Evolutionary conservation across 2,888 invertebrate genomes (phyloP), one percentile per base, ranked within the genome.

Genomic region (Diarsia mendica): DNA sequence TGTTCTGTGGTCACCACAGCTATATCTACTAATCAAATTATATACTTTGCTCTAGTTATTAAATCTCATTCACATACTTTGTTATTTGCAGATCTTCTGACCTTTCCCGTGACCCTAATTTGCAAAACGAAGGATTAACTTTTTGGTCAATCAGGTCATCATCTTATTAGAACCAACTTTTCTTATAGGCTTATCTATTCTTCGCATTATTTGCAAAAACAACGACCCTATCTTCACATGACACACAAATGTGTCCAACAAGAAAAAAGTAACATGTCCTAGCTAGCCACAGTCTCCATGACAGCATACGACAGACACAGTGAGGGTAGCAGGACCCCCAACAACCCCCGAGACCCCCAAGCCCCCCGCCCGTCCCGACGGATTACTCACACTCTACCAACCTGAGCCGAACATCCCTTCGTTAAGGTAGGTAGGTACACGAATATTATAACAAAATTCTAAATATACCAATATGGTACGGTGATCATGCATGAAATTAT

Each of bases 391-490:
- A 91, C 92, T 87, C 90, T 94, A 91, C 82, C 91, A 93, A 85
- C 84, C 91, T 89, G 87, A 91, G 90, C 91, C 87, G 82, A 86
- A 83, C 88, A 88, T 77, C 82, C 88, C 79, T 80, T 76, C 84
- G 88, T 80, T 84, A 82, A 87, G 83, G 28, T 28, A 28, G 28
- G 28, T 28, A 28, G 28, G 84, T 88, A 81, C 79, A 90, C 89
- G 90, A 91, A 92, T 90, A 92, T 91, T 92, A 90, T 92, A 90
- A 91, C 91, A 87, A 92, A 91, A 90, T 91, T 93, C 93, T 93
- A 94, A 94, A 95, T 94, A 94, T 93, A 93, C 92, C 90, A 92
- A 94, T 93, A 93, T 89, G 90, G 87, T 88, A 79, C 88, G 87
- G 85, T 90, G 90, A 90, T 92, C 93, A 92, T 89, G 92, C 93